These are phyloP conservation scores for Xiphophorus maculatus DNA, from an alignment of 2,113 vertebrate genomes.

Conservation along the genomic window DNA sequence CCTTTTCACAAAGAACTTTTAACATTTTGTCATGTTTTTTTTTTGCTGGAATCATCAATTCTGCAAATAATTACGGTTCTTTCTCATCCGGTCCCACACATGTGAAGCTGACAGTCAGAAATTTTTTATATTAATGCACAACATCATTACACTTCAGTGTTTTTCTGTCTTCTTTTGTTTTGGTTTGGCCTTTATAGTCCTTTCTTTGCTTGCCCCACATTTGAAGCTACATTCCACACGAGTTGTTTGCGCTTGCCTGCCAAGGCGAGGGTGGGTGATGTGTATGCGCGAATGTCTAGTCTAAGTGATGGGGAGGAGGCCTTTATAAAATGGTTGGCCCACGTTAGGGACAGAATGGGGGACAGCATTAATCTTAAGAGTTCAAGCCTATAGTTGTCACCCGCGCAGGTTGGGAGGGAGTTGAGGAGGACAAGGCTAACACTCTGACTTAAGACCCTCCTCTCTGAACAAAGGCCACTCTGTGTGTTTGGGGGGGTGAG, in stretches of 20 bases:
- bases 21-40: slow-evolving; percentile 4
- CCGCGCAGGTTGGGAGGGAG: slow-evolving; percentile 41
- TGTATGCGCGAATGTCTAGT: slow-evolving; percentile 51
- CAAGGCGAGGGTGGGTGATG: slow-evolving; percentile 53
- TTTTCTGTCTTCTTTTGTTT: slow-evolving; percentile 49
- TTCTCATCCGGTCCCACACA: neutral
- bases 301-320: slow-evolving; percentile 78
- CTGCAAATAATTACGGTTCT: slow-evolving; percentile 4
- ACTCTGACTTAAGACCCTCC: slow-evolving; percentile 57
- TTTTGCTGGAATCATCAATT: slow-evolving; percentile 33
- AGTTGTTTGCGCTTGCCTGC: slow-evolving; percentile 63
- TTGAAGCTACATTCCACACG: slow-evolving; percentile 57
- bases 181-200: slow-evolving; percentile 5
- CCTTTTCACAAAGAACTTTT: slow-evolving; percentile 36
- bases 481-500: slow-evolving; percentile 56
- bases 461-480: slow-evolving; percentile 59
- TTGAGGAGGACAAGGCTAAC: slow-evolving; percentile 11
- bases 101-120: no score
- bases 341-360: slow-evolving; percentile 63
- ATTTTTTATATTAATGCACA: neutral
- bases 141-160: slow-evolving; percentile 14
- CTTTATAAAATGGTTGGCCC: slow-evolving; percentile 66
- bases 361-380: slow-evolving; percentile 77
- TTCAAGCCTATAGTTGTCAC: slow-evolving; percentile 80
- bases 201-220: slow-evolving; percentile 46